Evolutionary conservation across 2,888 invertebrate species (phyloP).

Genomic region (Prosopocoilus inquinatus): DNA sequence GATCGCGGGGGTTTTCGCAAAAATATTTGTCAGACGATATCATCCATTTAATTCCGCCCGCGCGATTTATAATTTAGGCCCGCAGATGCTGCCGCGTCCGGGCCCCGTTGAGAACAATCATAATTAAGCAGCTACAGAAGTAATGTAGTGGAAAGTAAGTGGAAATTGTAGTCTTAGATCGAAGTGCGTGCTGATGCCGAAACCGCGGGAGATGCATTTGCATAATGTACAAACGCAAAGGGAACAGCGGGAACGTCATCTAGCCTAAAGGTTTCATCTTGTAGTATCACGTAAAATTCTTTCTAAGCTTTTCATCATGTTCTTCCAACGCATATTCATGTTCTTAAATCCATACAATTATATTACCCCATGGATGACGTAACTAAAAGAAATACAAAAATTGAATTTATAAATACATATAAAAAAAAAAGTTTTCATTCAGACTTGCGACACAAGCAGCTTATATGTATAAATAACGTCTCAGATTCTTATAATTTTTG

Average conservation of each 20-base stretch:
- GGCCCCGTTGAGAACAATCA: conserved; percentile 41
- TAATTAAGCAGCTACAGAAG: conserved; percentile 42
- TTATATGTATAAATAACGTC: no score
- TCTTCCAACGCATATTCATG: no score
- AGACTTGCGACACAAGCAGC: no score
- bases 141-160: conserved; percentile 41
- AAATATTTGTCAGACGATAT: neutral
- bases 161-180: conserved; percentile 34
- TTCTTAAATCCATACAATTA: no score
- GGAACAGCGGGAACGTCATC: conserved; percentile 20
- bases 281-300: neutral
- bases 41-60: conserved; percentile 2
- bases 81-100: conserved; percentile 33
- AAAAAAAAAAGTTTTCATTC: no score
- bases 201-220: conserved; percentile 41
- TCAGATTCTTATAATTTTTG: no score
- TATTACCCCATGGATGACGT: no score
- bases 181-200: conserved; percentile 36
- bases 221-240: conserved; percentile 40
- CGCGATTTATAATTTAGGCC: conserved; percentile 35
- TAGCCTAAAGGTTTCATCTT: conserved; percentile 4
- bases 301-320: no score
- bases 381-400: no score
- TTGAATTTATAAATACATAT: no score
- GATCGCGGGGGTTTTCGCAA: neutral